Evolutionary conservation across 2,113 vertebrate genomes (phyloP).

Genomic region (Trichomycterus rosablanca): DNA sequence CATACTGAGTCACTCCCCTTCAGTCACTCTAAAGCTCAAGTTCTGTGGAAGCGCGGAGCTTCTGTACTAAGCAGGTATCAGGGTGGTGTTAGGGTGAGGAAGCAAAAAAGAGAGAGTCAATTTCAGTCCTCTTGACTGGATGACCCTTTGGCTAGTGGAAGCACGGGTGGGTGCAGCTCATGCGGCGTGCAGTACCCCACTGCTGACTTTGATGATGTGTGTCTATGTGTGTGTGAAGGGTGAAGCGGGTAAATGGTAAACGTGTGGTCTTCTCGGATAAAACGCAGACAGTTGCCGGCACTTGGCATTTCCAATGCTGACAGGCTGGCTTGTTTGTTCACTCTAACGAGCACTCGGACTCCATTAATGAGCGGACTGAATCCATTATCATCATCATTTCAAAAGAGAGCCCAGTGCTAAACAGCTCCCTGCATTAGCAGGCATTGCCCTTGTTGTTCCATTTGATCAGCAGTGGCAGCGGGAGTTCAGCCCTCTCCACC

Average conservation of each 20-base stretch:
- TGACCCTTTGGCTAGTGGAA: slow-evolving; percentile 52
- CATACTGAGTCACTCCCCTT: too few species aligned
- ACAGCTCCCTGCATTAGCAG: slow-evolving; percentile 95
- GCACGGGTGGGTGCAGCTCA: slow-evolving; percentile 59
- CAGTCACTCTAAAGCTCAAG: not conserved
- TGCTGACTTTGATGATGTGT: slow-evolving; percentile 39
- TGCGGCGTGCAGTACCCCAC: slow-evolving; percentile 22
- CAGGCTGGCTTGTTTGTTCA: slow-evolving; percentile 97
- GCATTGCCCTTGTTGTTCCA: slow-evolving; percentile 92
- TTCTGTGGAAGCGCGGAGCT: slow-evolving; percentile 4
- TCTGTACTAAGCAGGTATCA: too few species aligned
- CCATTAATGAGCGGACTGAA: slow-evolving; percentile 99
- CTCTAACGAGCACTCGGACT: slow-evolving; percentile 99
- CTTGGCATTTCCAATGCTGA: slow-evolving; percentile 98
- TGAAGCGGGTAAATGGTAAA: slow-evolving; percentile 89
- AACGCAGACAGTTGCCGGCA: slow-evolving; percentile 84
- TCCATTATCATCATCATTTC: slow-evolving; percentile 99
- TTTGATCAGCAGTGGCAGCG: slow-evolving; percentile 95
- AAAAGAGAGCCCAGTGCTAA: slow-evolving; percentile 95
- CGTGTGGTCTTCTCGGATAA: slow-evolving; percentile 93
- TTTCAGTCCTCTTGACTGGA: slow-evolving; percentile 67
- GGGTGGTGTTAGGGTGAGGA: slow-evolving; percentile 34
- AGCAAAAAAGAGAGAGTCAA: slow-evolving; percentile 59
- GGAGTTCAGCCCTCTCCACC: slow-evolving; percentile 63
- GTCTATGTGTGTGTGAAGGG: slow-evolving; percentile 63